These are phyloP conservation scores for Cyrtodaria siliqua DNA, from an alignment of 2,888 invertebrate species.

Conservation along the genomic window DNA sequence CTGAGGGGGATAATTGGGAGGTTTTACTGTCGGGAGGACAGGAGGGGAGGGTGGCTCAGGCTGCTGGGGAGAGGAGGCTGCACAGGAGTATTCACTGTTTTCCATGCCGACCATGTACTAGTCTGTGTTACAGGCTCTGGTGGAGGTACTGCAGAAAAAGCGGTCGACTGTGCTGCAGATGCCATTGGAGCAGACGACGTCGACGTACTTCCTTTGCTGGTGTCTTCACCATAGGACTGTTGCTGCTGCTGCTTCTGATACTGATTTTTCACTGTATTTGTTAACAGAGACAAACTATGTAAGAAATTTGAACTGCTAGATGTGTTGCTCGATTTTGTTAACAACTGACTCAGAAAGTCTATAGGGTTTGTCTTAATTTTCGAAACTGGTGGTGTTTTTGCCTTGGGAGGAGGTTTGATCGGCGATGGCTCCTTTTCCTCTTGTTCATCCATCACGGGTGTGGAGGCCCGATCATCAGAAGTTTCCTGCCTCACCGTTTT, in stretches of 20 bases:
- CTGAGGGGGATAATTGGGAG: conserved; percentile 35
- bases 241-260: conserved; percentile 62
- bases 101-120: conserved; percentile 78
- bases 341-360: conserved; percentile 79
- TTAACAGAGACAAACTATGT: conserved; percentile 77
- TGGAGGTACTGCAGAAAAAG: conserved; percentile 39
- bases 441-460: conserved; percentile 80
- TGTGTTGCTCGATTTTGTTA: conserved; percentile 76
- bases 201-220: conserved; percentile 8
- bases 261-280: conserved; percentile 74
- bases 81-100: conserved; percentile 60
- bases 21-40: conserved; percentile 39
- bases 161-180: conserved; percentile 19
- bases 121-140: conserved; percentile 55
- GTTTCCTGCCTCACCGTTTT: conserved; percentile 24
- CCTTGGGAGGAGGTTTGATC: conserved; percentile 31
- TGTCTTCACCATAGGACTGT: conserved; percentile 3
- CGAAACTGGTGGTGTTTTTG: conserved; percentile 31
- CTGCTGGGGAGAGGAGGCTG: conserved; percentile 45
- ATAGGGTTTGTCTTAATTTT: conserved; percentile 75
- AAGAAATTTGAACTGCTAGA: conserved; percentile 75
- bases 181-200: not conserved
- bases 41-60: conserved; percentile 26
- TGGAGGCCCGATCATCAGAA: conserved; percentile 74
- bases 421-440: conserved; percentile 57